A percentile compares a stretch with the other conserved stretches of the same genome.
phyloP scores from a whole-genome alignment of 1,140 invertebrate genomes.

The Drosophila mauritiana region DNA sequence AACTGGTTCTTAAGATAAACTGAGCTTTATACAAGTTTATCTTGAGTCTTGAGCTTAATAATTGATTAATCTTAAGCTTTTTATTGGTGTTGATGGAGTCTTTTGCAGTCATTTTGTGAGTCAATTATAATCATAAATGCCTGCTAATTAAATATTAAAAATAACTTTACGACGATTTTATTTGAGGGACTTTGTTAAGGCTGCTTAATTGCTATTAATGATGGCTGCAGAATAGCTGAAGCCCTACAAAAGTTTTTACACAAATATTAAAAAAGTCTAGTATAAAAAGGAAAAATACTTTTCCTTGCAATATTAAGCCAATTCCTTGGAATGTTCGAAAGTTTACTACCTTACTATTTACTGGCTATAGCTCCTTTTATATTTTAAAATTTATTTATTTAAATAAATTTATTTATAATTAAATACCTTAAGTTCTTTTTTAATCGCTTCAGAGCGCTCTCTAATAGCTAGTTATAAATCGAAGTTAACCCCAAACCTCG shows the following conservation, averaged over 20 bases:
- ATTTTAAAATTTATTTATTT: neutral
- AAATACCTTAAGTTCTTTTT: too few species aligned
- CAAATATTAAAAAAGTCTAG: too few species aligned
- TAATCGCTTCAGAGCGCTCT: too few species aligned
- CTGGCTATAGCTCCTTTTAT: neutral
- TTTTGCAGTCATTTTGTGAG: neutral
- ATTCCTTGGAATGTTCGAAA: too few species aligned
- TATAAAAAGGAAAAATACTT: too few species aligned
- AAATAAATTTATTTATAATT: too few species aligned
- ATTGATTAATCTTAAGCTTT: neutral
- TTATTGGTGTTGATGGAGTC: constrained; percentile 6
- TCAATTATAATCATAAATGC: constrained; percentile 8
- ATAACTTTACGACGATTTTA: neutral
- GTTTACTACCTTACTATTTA: neutral
- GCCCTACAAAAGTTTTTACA: neutral
- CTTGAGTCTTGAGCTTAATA: neutral
- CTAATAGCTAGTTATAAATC: neutral
- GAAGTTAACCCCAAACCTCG: constrained; percentile 15
- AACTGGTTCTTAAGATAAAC: neutral
- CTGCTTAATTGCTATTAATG: neutral
- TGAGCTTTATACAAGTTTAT: neutral
- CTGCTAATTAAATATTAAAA: neutral
- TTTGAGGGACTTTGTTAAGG: neutral
- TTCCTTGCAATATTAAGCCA: too few species aligned
- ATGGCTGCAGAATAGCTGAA: neutral